Evolutionary conservation across 2,113 vertebrate species (phyloP).

Genomic region (Microtus richardsoni): DNA sequence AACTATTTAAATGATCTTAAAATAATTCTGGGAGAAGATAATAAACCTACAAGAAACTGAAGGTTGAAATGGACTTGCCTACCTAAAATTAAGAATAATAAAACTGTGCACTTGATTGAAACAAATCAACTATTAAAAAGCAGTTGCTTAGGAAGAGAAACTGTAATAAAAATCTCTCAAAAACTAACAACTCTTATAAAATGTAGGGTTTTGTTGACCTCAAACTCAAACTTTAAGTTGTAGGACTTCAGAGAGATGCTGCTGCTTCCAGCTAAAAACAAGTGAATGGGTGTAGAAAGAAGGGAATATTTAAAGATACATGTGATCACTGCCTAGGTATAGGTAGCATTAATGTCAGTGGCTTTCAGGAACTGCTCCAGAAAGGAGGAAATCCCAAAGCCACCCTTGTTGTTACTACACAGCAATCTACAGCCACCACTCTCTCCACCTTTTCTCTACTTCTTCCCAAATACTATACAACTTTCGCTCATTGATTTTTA

Average conservation of each 20-base stretch:
- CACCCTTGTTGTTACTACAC: background rate
- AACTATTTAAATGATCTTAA: background rate
- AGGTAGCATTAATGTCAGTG: background rate
- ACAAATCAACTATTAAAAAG: background rate
- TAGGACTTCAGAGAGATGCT: background rate
- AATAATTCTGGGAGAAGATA: background rate
- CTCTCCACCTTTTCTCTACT: background rate
- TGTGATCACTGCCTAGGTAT: background rate
- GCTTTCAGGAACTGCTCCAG: background rate
- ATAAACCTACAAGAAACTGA: slow-evolving; percentile 55
- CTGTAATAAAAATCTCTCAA: slow-evolving; percentile 4
- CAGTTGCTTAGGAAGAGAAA: background rate
- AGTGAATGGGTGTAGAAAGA: background rate
- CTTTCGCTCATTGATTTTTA: background rate
- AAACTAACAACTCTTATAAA: background rate
- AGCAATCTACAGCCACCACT: background rate
- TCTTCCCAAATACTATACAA: background rate
- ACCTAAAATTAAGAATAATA: background rate
- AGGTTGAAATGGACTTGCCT: slow-evolving; percentile 1
- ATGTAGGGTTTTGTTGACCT: background rate
- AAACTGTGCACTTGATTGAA: background rate
- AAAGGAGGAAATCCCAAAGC: background rate
- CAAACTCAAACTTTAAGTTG: background rate
- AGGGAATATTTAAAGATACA: background rate
- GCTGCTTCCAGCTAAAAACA: background rate